Evolutionary conservation across 1,140 invertebrate genomes (phyloP).

Genomic region (Zaprionus gabonicus): DNA sequence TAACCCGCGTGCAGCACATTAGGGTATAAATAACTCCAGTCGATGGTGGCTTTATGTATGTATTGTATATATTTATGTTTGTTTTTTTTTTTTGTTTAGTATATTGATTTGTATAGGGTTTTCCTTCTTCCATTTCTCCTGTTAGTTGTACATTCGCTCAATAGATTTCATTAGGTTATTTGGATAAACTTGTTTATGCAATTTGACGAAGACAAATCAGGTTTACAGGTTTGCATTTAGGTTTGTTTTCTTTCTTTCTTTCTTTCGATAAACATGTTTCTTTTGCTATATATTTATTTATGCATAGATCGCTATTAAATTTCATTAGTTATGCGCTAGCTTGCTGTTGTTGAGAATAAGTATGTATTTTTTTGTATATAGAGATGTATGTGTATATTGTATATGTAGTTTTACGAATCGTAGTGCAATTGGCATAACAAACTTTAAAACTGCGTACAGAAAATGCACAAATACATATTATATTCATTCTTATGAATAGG

Average conservation of each 20-base stretch:
- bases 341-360: slow-evolving; percentile 42
- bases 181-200: slow-evolving; percentile 51
- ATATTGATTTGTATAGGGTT: slow-evolving; percentile 54
- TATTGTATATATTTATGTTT: slow-evolving; percentile 54
- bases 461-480: slow-evolving; percentile 43
- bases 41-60: slow-evolving; percentile 43
- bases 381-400: slow-evolving; percentile 54
- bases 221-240: slow-evolving; percentile 51
- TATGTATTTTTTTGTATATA: slow-evolving; percentile 51
- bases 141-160: slow-evolving; percentile 41
- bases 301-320: slow-evolving; percentile 67
- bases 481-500: slow-evolving; percentile 59
- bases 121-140: slow-evolving; percentile 15
- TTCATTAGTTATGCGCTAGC: slow-evolving; percentile 73
- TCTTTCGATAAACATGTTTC: slow-evolving; percentile 46
- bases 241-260: slow-evolving; percentile 10
- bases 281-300: slow-evolving; percentile 43
- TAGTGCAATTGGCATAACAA: slow-evolving; percentile 64
- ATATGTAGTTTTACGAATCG: slow-evolving; percentile 48
- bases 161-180: slow-evolving; percentile 34
- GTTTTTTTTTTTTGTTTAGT: slow-evolving; percentile 67
- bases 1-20: slow-evolving; percentile 36
- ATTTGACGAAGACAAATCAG: slow-evolving; percentile 53
- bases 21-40: slow-evolving; percentile 29
- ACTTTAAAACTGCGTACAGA: slow-evolving; percentile 57